Evolutionary conservation across 2,797 vertebrate genomes (phyloP), one percentile per base, ranked within the genome.

Genomic region (Silurus aristotelis): DNA sequence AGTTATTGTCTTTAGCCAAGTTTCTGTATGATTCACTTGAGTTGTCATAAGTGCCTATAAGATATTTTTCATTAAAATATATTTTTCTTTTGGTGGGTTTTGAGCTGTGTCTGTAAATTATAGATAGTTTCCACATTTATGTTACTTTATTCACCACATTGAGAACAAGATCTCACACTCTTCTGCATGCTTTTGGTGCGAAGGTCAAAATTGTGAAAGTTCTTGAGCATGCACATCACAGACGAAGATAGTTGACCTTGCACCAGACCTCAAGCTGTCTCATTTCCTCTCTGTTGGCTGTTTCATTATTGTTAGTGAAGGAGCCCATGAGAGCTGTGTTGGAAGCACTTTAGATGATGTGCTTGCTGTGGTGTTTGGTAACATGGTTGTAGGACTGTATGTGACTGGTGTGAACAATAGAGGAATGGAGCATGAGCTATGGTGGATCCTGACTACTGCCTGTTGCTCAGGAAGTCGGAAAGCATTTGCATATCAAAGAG

Each of bases 241-340:
- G 13, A 52, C 22, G n/a, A 52, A 52, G 12, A 52, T 25, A 73
- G 2, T n/a, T 72, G 46, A 2, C 20, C 43, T 72, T 52, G n/a
- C 55, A 60, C 25, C 75, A 77, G 25, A 38, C 52, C 25, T 31
- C 52, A 77, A 60, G 25, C 75, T 60, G 75, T 77, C 15, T 77
- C 25, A 77, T 38, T 77, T 77, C 52, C 73, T 77, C 25, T 58
- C 25, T 77, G 52, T 58, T 60, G 55, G 55, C 27, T 20, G 75
- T 58, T 56, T 60, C 17, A 20, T 77, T 77, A 38, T 58, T 77
- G 75, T 20, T 20, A 10, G 27, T 60, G 15, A 77, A 58, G 19
- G 10, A 60, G 55, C 22, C 22, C 46, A 73, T 2, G 8, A 52
- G 12, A 15, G 13, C 25, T 70, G 31, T 43, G 5, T 25, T 15